A percentile compares a stretch with the other conserved stretches of the same genome.
phyloP scores from a whole-genome alignment of 1,140 invertebrate species.

The Triops longicaudatus region DNA sequence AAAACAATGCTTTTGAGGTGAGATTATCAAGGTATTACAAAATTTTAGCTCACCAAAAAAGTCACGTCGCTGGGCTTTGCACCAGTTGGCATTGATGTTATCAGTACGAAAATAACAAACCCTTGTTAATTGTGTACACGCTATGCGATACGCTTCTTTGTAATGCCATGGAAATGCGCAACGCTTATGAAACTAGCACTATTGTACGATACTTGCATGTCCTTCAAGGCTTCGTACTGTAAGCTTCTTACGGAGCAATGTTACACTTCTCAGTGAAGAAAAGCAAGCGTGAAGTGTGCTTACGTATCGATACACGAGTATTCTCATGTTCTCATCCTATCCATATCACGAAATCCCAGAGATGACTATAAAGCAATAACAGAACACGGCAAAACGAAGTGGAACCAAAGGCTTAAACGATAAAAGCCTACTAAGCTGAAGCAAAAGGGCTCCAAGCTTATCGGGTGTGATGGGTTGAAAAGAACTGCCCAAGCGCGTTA shows the following conservation, averaged over 20 bases:
- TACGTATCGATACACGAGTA: no score
- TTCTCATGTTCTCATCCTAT: no score
- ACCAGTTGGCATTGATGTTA: constrained; percentile 2
- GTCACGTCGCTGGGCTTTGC: background rate
- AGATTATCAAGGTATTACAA: background rate
- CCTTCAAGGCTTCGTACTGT: no score
- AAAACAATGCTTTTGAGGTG: background rate
- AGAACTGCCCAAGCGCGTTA: background rate
- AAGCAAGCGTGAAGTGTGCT: no score
- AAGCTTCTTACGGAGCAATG: no score
- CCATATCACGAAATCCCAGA: no score
- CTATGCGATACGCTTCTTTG: background rate
- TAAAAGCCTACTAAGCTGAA: background rate
- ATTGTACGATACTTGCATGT: no score
- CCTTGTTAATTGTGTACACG: background rate
- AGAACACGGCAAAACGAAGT: background rate
- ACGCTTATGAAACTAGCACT: background rate
- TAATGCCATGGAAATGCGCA: background rate
- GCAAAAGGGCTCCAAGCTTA: background rate
- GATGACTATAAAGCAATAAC: background rate
- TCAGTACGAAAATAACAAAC: background rate
- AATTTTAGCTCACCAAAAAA: background rate
- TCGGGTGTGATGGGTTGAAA: background rate
- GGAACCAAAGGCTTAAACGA: background rate
- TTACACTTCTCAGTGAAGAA: no score